phyloP scores from a whole-genome alignment of 2,797 vertebrate genomes.

The Parauchenoglanis ngamensis region DNA sequence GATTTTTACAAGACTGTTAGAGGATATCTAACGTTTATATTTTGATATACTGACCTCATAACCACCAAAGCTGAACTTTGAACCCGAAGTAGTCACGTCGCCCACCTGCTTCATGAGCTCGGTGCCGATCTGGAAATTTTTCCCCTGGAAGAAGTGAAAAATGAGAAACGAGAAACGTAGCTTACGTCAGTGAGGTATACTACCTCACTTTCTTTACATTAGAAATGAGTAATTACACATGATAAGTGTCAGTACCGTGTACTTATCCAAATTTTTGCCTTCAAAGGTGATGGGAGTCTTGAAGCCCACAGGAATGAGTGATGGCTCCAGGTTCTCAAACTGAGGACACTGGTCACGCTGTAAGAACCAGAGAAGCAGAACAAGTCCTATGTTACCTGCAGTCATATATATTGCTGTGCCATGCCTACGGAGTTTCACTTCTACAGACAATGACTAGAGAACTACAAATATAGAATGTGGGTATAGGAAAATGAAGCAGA shows the following conservation, averaged over 20 bases:
- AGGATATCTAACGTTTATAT: neutral
- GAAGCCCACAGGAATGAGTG: slow-evolving; percentile 71
- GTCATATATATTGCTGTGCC: neutral
- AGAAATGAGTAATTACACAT: neutral
- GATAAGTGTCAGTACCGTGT: slow-evolving; percentile 61
- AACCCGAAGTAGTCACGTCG: slow-evolving; percentile 42
- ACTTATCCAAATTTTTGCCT: slow-evolving; percentile 72
- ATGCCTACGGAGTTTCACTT: neutral
- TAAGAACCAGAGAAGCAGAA: slow-evolving; percentile 28
- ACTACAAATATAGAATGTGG: neutral
- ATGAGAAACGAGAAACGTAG: too few relatives aligned
- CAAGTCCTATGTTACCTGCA: neutral
- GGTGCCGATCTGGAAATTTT: slow-evolving; percentile 70
- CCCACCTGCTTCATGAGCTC: slow-evolving; percentile 72
- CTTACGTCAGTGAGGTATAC: neutral
- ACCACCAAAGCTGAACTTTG: slow-evolving; percentile 70
- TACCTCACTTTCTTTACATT: neutral
- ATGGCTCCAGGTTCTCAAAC: slow-evolving; percentile 71
- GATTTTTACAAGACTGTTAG: neutral
- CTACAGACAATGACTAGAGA: neutral
- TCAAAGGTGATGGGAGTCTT: slow-evolving; percentile 70
- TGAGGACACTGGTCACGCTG: slow-evolving; percentile 72
- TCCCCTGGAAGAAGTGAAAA: slow-evolving; percentile 57
- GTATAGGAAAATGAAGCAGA: neutral
- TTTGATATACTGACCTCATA: slow-evolving; percentile 65